These are phyloP conservation scores for Caerostris darwini DNA, from an alignment of 1,140 invertebrate genomes.

Conservation along the genomic window DNA sequence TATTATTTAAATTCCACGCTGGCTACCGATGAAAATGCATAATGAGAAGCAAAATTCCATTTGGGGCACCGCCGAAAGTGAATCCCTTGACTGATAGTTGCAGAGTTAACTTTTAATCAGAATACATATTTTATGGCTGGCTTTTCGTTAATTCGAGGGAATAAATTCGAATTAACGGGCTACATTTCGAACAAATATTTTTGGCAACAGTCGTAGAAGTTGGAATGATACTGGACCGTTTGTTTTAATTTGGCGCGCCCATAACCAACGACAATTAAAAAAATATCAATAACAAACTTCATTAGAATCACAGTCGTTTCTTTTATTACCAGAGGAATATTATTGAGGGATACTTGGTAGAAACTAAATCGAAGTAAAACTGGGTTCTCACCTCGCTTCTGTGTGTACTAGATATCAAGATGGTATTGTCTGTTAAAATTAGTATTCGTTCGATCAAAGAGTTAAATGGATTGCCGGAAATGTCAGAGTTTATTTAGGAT, in stretches of 20 bases:
- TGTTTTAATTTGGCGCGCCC: not conserved
- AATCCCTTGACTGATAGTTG: constrained; percentile 32
- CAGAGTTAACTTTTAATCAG: constrained; percentile 45
- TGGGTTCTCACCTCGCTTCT: not conserved
- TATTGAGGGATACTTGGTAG: not conserved
- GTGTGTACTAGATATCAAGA: not conserved
- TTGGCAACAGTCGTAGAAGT: not conserved
- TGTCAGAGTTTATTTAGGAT: not conserved
- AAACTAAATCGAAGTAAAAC: not conserved
- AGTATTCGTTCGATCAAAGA: not conserved
- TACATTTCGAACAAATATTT: constrained; percentile 45
- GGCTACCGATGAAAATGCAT: constrained; percentile 29
- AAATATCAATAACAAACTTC: not conserved
- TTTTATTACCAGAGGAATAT: not conserved
- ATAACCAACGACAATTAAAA: not conserved
- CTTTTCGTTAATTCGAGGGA: constrained; percentile 2
- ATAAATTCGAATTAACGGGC: constrained; percentile 43
- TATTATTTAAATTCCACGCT: too few relatives aligned
- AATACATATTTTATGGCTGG: constrained; percentile 44
- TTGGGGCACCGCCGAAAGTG: not conserved
- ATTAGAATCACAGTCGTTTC: not conserved
- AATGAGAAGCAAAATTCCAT: constrained; percentile 22
- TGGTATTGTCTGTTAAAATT: not conserved
- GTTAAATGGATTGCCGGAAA: not conserved
- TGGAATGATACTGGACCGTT: not conserved